Base-by-base conservation (phyloP, 2,888 invertebrate species). In the Ennomos erosarius region DNA sequence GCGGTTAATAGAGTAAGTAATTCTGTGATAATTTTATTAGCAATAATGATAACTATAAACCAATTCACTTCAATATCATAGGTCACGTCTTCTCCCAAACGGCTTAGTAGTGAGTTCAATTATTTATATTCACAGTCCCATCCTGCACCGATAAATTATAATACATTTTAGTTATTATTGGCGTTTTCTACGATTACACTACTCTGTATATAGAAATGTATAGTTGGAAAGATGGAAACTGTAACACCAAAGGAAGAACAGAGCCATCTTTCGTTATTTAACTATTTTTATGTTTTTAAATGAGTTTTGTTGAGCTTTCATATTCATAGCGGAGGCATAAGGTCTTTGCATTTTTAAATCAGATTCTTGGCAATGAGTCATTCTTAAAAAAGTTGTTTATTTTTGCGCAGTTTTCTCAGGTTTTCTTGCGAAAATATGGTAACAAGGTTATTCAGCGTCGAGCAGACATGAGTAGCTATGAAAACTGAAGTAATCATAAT, bases 251-350 rank as follows among this genome's bases (percentile, higher is more conserved):
- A 76, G 75, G 70, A 84, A 78, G 78, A 79, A 84, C 76, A 82
- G 75, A 77, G 75, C 77, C 78, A 78, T 84, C 82, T 79, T 73
- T 79, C 76, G 79, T 85, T 88, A 85, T 85, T 88, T 87, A 86
- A 88, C 80, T 73, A 82, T 85, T 84, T 85, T 81, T 73, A 81
- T 76, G 84, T 88, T 87, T 85, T 84, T 85, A 76, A 84, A 85
- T 81, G 79, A 81, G 79, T 82, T 82, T 83, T 82, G 75, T 67
- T 64, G 65, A 74, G 76, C 73, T 70, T 80, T 81, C 73, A 68
- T 78, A 74, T 76, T 79, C 73, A 77, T 73, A 67, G 68, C 67
- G 56, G 69, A 74, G 73, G 70, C 70, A 73, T 76, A 74, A 76
- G 68, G 69, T 72, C 67, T 70, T 71, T 64, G 52, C 64, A 66